Percentiles rank a stretch among this genome's conserved stretches.
These are phyloP conservation scores for Campylomormyrus numenius DNA, from an alignment of 2,113 vertebrate species.

Conservation along the genomic window DNA sequence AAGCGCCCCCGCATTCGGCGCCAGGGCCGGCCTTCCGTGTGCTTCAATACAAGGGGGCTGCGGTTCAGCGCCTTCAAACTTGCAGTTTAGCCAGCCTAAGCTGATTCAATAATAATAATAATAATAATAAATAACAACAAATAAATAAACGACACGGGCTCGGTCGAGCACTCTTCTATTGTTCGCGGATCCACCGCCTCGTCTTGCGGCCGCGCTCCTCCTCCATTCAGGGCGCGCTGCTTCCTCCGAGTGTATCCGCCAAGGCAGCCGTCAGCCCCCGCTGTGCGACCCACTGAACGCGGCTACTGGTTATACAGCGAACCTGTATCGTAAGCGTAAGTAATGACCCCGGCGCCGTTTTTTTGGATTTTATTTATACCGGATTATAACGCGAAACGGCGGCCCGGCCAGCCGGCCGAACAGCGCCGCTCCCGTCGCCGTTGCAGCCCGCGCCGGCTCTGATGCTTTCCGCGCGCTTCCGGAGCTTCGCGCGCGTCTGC, in stretches of 20 bases:
- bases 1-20: neutral
- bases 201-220: conserved; percentile 1
- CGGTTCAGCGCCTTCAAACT: neutral
- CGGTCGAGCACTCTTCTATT: neutral
- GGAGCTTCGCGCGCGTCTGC: conserved; percentile 48
- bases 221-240: neutral
- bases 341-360: neutral
- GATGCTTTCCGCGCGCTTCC: conserved; percentile 40
- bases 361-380: neutral
- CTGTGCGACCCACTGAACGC: neutral
- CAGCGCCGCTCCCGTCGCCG: neutral
- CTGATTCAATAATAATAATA: neutral
- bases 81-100: neutral
- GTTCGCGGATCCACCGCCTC: neutral
- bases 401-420: neutral
- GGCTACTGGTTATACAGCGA: neutral
- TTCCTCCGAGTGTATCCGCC: neutral
- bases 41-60: neutral
- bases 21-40: neutral
- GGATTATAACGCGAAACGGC: neutral
- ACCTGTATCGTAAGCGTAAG: neutral
- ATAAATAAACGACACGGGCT: neutral
- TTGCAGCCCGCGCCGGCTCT: neutral
- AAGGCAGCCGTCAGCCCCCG: neutral
- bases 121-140: neutral